A percentile compares a stretch with the other conserved stretches of the same genome.
Evolutionary conservation across 2,797 vertebrate species (phyloP).

Genomic region (Salmo trutta): DNA sequence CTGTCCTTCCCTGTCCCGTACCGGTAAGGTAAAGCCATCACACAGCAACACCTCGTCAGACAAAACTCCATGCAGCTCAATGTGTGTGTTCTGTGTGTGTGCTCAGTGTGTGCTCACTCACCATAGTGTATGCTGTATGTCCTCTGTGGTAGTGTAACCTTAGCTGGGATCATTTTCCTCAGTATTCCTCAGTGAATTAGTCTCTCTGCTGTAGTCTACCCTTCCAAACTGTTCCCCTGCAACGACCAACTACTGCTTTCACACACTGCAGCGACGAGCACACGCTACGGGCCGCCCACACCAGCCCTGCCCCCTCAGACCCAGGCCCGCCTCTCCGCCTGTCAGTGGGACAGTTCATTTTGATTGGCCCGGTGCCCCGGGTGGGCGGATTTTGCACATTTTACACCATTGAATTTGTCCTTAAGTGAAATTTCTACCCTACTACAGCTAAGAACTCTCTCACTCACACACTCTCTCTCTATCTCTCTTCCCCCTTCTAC

Average conservation of each 20-base stretch:
- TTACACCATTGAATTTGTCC: too few relatives aligned
- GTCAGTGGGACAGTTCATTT: constrained; percentile 15
- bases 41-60: too few relatives aligned
- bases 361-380: too few relatives aligned
- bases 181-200: constrained; percentile 21
- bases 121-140: constrained; percentile 59
- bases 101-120: constrained; percentile 46
- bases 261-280: constrained; percentile 52
- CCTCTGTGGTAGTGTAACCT: constrained; percentile 31
- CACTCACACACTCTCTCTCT: constrained; percentile 17
- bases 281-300: constrained; percentile 60
- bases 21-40: too few relatives aligned
- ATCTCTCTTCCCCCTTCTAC: too few relatives aligned
- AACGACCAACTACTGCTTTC: constrained; percentile 29
- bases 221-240: constrained; percentile 47
- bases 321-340: constrained; percentile 14
- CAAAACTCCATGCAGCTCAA: too few relatives aligned
- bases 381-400: too few relatives aligned
- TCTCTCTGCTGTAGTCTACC: constrained; percentile 14
- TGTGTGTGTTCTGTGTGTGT: too few relatives aligned
- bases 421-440: neutral
- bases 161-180: constrained; percentile 55
- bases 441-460: neutral
- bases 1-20: too few relatives aligned
- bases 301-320: too few relatives aligned